Evolutionary conservation across 2,113 vertebrate genomes (phyloP).

Genomic region (Syngnathoides biaculeatus): DNA sequence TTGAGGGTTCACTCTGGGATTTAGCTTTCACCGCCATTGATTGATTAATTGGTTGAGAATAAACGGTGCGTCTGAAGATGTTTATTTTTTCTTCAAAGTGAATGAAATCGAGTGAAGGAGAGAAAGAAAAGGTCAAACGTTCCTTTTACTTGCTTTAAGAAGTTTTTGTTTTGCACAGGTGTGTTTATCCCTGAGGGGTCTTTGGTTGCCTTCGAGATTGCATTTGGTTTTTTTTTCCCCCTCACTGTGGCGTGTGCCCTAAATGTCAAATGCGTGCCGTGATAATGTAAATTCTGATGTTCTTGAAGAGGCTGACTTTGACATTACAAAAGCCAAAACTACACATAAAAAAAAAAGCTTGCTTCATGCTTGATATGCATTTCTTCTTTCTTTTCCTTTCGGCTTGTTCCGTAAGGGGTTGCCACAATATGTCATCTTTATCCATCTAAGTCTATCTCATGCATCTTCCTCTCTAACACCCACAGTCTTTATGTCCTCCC

Average conservation of each 20-base stretch:
- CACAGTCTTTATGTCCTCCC: too few species aligned
- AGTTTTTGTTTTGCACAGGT: background rate
- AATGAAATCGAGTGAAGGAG: background rate
- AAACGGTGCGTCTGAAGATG: too few species aligned
- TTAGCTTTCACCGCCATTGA: background rate
- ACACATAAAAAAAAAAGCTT: background rate
- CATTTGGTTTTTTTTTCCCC: conserved; percentile 18
- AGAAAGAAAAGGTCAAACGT: background rate
- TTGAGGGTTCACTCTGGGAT: background rate
- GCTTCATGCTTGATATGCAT: background rate
- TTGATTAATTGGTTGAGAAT: background rate
- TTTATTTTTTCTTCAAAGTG: too few species aligned
- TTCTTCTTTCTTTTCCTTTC: too few species aligned
- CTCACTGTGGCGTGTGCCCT: background rate
- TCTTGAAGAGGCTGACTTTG: too few species aligned
- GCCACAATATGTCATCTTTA: too few species aligned
- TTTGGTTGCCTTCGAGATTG: conserved; percentile 9
- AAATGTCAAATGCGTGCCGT: conserved; percentile 24
- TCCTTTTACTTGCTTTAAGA: background rate
- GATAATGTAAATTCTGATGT: background rate
- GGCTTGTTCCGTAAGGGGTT: too few species aligned
- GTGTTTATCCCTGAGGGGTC: conserved; percentile 32
- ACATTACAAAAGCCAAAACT: background rate
- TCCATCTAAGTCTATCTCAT: too few species aligned
- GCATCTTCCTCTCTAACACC: too few species aligned